A percentile compares a stretch with the other conserved stretches of the same genome.
Conservation (phyloP, 2,113 vertebrate species). For the Cacatua alba region DNA sequence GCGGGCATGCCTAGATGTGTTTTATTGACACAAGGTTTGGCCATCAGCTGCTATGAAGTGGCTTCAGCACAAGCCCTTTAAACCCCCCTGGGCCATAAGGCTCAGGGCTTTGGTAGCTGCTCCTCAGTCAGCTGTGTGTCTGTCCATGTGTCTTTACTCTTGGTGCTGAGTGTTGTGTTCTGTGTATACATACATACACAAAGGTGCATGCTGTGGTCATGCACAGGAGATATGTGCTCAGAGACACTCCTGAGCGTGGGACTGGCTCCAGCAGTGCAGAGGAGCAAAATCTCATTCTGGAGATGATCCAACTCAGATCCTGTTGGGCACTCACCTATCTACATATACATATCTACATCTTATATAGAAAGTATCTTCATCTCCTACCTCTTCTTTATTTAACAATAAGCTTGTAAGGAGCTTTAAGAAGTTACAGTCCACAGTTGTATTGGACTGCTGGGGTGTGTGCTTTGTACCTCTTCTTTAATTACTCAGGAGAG, state of each 20-base stretch:
- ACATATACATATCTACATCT: not conserved
- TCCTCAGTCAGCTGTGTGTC: not conserved
- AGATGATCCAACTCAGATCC: not conserved
- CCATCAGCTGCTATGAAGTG: not conserved
- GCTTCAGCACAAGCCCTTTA: not conserved
- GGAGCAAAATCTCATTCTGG: not conserved
- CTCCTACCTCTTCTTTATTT: not conserved
- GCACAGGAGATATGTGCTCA: rapidly evolving
- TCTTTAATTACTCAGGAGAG: not conserved
- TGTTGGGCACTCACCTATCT: not conserved
- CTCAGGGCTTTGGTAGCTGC: not conserved
- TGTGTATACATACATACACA: not conserved
- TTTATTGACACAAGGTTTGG: not conserved
- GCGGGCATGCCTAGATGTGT: not conserved
- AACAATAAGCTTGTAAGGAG: not conserved
- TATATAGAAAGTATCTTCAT: not conserved
- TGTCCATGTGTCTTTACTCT: rapidly evolving
- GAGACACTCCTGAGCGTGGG: not conserved
- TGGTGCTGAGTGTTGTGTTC: not conserved
- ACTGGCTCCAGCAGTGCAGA: not conserved
- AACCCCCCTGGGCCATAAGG: not conserved
- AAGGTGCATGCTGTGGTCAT: rapidly evolving
- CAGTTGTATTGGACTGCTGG: not conserved
- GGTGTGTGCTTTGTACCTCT: not conserved
- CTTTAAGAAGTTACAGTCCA: not conserved